Conservation (phyloP, 2,113 vertebrate species). For the Psammodynastes pulverulentus region DNA sequence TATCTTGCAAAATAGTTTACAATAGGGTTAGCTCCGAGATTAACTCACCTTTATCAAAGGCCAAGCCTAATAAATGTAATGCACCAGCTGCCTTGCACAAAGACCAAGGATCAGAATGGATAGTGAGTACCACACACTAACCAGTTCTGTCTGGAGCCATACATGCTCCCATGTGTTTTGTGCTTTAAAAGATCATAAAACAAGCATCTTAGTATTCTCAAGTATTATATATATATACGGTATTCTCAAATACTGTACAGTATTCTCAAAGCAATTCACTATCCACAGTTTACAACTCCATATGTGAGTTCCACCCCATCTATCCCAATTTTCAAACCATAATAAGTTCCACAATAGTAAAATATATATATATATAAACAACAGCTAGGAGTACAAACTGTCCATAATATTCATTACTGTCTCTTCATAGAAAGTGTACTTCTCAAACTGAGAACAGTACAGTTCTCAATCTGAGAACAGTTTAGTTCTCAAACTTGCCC, state of each 20-base stretch:
- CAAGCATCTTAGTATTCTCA: background rate
- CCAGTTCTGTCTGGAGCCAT: background rate
- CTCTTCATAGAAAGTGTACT: background rate
- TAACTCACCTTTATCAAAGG: background rate
- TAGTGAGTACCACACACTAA: background rate
- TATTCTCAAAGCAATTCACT: background rate
- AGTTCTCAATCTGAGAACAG: background rate
- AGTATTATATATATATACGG: background rate
- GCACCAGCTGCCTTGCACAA: background rate
- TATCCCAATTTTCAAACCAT: background rate
- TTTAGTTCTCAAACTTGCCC: background rate
- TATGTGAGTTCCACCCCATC: background rate
- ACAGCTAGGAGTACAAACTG: background rate
- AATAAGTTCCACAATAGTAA: background rate
- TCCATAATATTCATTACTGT: background rate
- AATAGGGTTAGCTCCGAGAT: background rate
- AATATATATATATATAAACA: background rate
- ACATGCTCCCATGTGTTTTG: background rate
- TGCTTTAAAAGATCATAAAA: background rate
- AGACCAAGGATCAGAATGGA: background rate
- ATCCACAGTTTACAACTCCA: background rate
- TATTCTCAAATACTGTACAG: background rate
- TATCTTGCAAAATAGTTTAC: background rate
- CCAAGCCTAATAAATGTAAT: background rate
- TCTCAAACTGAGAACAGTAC: background rate